A percentile compares a stretch with the other conserved stretches of the same genome.
These are phyloP conservation scores for Drosophila melanica DNA, from an alignment of 1,140 invertebrate species.

Conservation along the genomic window DNA sequence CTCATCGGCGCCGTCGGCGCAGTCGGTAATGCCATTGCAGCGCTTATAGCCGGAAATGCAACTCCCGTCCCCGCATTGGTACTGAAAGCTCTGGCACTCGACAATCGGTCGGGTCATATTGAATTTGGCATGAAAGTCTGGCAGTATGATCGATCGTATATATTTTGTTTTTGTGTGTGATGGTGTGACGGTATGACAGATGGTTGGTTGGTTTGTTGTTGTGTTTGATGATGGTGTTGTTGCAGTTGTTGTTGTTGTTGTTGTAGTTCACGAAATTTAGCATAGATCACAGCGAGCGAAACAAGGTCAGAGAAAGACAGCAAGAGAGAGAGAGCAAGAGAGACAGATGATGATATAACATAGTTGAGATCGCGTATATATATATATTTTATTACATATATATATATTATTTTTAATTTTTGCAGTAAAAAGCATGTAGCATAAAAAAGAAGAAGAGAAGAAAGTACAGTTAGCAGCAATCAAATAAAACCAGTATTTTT, in stretches of 20 bases:
- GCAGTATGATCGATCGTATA: too few species aligned
- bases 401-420: slow-evolving; percentile 2
- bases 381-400: slow-evolving; percentile 13
- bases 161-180: background rate
- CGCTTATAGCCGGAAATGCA: slow-evolving; percentile 87
- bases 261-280: slow-evolving; percentile 14
- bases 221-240: slow-evolving; percentile 31
- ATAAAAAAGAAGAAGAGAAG: slow-evolving; percentile 53
- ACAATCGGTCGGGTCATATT: slow-evolving; percentile 71
- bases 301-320: slow-evolving; percentile 36
- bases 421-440: slow-evolving; percentile 21
- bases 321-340: slow-evolving; percentile 31
- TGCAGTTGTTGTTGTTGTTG: slow-evolving; percentile 27
- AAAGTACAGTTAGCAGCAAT: slow-evolving; percentile 64
- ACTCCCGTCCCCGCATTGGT: slow-evolving; percentile 87
- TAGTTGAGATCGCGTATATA: slow-evolving; percentile 27
- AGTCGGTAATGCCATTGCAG: slow-evolving; percentile 88
- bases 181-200: slow-evolving; percentile 18
- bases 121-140: slow-evolving; percentile 73
- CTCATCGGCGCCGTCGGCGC: slow-evolving; percentile 88
- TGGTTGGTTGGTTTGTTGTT: slow-evolving; percentile 23
- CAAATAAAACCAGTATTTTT: slow-evolving; percentile 5
- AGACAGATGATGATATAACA: slow-evolving; percentile 31
- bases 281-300: slow-evolving; percentile 39
- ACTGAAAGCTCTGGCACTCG: slow-evolving; percentile 83